phyloP scores from a whole-genome alignment of 2,113 vertebrate genomes.

The Salvator merianae region DNA sequence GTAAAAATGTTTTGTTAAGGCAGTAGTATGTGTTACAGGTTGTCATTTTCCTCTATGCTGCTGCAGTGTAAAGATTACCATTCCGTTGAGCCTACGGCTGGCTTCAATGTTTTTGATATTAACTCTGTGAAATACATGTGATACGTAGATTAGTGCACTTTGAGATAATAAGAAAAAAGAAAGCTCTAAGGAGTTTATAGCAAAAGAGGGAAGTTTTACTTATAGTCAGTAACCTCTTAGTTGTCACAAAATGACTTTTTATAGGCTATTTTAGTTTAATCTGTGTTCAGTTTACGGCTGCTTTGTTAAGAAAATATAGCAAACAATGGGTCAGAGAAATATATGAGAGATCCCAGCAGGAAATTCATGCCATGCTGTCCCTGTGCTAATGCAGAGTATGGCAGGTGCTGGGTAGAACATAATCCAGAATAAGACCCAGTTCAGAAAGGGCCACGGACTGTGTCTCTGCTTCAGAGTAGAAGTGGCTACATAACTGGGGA shows the following conservation, averaged over 20 bases:
- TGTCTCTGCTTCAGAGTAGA: no score
- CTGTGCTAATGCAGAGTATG: no score
- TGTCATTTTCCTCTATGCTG: conserved; percentile 19
- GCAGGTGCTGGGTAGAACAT: no score
- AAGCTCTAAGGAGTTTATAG: conserved; percentile 25
- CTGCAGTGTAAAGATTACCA: neutral
- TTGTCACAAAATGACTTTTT: conserved; percentile 17
- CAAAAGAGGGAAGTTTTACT: neutral
- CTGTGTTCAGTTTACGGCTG: no score
- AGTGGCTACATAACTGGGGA: no score
- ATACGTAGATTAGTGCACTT: conserved; percentile 36
- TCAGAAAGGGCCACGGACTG: no score
- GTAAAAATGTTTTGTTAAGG: conserved; percentile 53
- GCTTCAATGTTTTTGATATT: conserved; percentile 55
- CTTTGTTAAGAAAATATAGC: no score
- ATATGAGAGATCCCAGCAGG: no score
- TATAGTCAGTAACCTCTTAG: conserved; percentile 41
- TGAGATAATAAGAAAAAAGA: conserved; percentile 9
- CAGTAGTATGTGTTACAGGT: conserved; percentile 46
- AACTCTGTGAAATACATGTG: conserved; percentile 43
- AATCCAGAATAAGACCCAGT: no score
- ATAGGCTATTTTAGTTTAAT: neutral
- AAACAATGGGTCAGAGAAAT: no score
- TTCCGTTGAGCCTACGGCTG: conserved; percentile 38
- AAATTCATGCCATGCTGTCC: no score